A percentile compares a stretch with the other conserved stretches of the same genome.
Evolutionary conservation across 1,140 invertebrate genomes (phyloP).

Genomic region (Drosophila tsacasi): DNA sequence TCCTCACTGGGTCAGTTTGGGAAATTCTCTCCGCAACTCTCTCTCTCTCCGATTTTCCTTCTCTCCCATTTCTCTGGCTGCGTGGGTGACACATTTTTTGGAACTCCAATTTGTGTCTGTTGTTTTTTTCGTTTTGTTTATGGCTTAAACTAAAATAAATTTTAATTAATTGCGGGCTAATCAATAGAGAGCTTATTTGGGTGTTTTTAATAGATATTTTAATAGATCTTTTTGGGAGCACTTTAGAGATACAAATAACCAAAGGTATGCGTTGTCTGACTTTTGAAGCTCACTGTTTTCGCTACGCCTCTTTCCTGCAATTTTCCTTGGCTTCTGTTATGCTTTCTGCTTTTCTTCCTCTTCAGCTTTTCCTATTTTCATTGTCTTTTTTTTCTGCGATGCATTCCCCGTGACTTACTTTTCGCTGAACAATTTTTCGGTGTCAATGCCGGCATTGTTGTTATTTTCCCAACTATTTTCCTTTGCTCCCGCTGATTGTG

Average conservation of each 20-base stretch:
- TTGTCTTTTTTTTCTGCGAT: conserved; percentile 12
- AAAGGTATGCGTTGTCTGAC: conserved; percentile 3
- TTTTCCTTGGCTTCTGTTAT: conserved; percentile 42
- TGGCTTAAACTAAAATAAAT: conserved; percentile 62
- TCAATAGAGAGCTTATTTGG: conserved; percentile 40
- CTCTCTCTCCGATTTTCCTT: conserved; percentile 17
- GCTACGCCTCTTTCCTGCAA: conserved; percentile 25
- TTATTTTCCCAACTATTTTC: conserved; percentile 16
- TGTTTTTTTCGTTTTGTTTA: conserved; percentile 37
- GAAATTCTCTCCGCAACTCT: conserved; percentile 44
- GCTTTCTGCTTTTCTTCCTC: conserved; percentile 6
- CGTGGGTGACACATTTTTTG: conserved; percentile 58
- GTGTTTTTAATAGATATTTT: conserved; percentile 1
- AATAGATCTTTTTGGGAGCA: conserved; percentile 21
- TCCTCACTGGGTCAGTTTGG: conserved; percentile 51
- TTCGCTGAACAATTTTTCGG: conserved; percentile 50
- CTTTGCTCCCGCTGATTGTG: conserved; percentile 1
- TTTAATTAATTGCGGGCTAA: conserved; percentile 78
- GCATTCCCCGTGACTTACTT: conserved; percentile 65
- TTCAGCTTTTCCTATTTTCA: conserved; percentile 16
- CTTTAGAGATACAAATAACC: conserved; percentile 5
- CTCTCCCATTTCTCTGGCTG: conserved; percentile 33
- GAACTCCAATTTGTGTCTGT: conserved; percentile 45
- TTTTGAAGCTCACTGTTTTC: conserved; percentile 11
- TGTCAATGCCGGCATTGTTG: conserved; percentile 64